Conservation (phyloP, 2,888 invertebrate species). For the Sericinus montela region DNA sequence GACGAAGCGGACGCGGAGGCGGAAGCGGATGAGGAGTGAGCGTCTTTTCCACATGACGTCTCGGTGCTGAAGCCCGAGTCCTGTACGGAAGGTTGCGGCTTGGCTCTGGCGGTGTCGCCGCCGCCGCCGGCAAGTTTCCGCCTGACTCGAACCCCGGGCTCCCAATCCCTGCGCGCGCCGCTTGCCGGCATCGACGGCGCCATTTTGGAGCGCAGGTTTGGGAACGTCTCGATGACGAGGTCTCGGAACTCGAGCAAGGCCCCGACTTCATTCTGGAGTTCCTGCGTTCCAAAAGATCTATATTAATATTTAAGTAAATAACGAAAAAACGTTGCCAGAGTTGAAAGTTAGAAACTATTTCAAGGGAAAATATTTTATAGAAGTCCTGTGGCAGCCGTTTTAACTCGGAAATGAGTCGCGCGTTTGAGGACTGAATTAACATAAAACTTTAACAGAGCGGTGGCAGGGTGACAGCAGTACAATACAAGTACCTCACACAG, state of each 20-base stretch:
- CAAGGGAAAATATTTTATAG: too few species aligned
- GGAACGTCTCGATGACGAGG: constrained; percentile 96
- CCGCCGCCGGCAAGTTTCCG: constrained; percentile 74
- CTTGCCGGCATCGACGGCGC: constrained; percentile 81
- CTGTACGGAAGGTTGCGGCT: constrained; percentile 83
- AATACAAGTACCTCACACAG: too few species aligned
- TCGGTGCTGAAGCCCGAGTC: constrained; percentile 96
- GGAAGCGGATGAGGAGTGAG: constrained; percentile 82
- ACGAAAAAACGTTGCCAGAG: too few species aligned
- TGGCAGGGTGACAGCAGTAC: too few species aligned
- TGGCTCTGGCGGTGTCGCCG: constrained; percentile 70
- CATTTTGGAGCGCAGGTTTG: constrained; percentile 93
- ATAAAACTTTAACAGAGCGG: too few species aligned
- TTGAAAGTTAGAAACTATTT: too few species aligned
- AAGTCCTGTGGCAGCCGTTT: too few species aligned
- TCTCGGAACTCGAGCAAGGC: constrained; percentile 94
- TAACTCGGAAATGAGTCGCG: too few species aligned
- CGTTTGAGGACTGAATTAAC: too few species aligned
- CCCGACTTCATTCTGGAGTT: constrained; percentile 96
- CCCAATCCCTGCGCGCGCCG: constrained; percentile 84
- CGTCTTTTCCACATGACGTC: constrained; percentile 89
- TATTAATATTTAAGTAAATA: background rate
- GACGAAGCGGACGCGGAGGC: constrained; percentile 75
- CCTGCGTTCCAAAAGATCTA: constrained; percentile 54
- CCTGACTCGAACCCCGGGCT: constrained; percentile 88